These are phyloP conservation scores for Andricus grossulariae DNA, from an alignment of 1,140 invertebrate genomes.

Conservation along the genomic window DNA sequence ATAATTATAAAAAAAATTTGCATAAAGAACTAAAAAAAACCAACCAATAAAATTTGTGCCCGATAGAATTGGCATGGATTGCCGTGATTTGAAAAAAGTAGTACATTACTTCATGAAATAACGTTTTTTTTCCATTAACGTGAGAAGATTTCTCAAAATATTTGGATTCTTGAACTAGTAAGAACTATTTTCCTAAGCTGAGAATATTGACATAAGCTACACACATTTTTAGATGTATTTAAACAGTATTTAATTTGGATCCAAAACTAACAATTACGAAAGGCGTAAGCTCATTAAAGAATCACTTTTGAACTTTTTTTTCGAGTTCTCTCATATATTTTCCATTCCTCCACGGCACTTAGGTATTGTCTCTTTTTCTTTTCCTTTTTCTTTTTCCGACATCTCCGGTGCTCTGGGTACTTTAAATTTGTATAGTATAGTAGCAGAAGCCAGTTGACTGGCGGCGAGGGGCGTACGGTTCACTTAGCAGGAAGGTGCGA, in stretches of 20 bases:
- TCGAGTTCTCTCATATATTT: neutral
- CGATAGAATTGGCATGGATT: no score
- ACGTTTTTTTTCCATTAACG: no score
- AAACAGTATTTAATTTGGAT: constrained; percentile 30
- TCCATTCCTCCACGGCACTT: constrained; percentile 15
- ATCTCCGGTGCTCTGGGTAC: constrained; percentile 58
- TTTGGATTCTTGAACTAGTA: no score
- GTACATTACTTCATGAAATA: no score
- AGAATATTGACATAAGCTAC: neutral
- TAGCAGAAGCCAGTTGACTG: constrained; percentile 70
- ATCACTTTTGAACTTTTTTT: constrained; percentile 17
- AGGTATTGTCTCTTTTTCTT: constrained; percentile 35
- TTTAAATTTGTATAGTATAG: constrained; percentile 72
- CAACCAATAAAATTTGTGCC: no score
- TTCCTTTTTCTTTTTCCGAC: constrained; percentile 45
- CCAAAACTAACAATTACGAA: constrained; percentile 29
- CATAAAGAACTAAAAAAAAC: no score
- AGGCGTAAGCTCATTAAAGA: constrained; percentile 23
- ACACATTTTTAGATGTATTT: constrained; percentile 15
- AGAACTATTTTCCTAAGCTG: no score
- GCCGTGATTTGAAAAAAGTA: no score
- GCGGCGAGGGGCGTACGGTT: constrained; percentile 66
- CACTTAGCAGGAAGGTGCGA: constrained; percentile 74
- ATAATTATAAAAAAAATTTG: no score
- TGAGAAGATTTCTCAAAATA: no score